phyloP scores from a whole-genome alignment of 1,140 invertebrate species.

The Euborellia annulipes region DNA sequence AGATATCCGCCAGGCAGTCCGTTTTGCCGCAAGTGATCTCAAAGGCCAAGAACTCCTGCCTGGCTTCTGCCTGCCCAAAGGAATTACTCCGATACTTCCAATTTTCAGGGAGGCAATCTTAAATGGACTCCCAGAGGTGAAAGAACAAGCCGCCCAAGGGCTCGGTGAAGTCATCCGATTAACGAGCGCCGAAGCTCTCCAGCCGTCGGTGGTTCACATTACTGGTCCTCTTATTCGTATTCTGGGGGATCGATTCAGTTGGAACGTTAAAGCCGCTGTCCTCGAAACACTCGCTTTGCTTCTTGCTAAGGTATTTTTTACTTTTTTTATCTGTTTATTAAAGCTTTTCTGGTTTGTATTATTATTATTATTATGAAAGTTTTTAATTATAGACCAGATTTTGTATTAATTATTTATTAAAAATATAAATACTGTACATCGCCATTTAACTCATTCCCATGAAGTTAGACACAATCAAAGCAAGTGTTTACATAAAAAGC shows the following conservation, averaged over 20 bases:
- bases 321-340: too few relatives aligned
- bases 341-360: too few relatives aligned
- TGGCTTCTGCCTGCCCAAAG: constrained; percentile 91
- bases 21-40: constrained; percentile 75
- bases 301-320: constrained; percentile 66
- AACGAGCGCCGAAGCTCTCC: constrained; percentile 68
- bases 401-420: too few relatives aligned
- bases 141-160: constrained; percentile 88
- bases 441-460: too few relatives aligned
- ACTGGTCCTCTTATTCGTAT: constrained; percentile 96
- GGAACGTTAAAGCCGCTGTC: constrained; percentile 88
- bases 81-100: constrained; percentile 82
- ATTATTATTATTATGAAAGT: too few relatives aligned
- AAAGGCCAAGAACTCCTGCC: constrained; percentile 65
- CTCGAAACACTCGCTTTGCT: constrained; percentile 84
- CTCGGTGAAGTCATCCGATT: constrained; percentile 82
- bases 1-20: constrained; percentile 80
- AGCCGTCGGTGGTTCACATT: constrained; percentile 90
- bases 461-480: too few relatives aligned
- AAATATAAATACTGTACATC: too few relatives aligned
- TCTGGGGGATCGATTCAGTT: constrained; percentile 86
- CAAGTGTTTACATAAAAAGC: too few relatives aligned
- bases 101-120: constrained; percentile 93
- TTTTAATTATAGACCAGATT: too few relatives aligned
- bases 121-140: constrained; percentile 84